Conservation (phyloP, 2,113 vertebrate genomes). For the Tetraodon nigroviridis region DNA sequence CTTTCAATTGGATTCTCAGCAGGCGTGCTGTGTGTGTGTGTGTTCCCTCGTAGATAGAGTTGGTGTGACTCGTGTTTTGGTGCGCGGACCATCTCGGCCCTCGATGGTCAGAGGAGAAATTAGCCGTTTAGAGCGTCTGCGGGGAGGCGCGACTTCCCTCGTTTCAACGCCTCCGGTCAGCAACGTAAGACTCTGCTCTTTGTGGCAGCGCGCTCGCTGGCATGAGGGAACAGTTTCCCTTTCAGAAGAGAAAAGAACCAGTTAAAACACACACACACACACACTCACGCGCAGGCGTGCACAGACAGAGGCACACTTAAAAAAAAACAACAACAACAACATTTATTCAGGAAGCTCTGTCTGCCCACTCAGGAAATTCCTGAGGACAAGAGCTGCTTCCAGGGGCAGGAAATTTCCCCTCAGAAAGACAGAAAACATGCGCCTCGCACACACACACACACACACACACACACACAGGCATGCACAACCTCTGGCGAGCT, state of each 20-base stretch:
- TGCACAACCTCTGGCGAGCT: slow-evolving; percentile 45
- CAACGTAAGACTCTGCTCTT: slow-evolving; percentile 8
- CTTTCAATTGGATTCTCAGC: too few relatives aligned
- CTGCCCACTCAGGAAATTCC: slow-evolving; percentile 99
- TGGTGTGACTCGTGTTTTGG: too few relatives aligned
- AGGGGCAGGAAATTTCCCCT: slow-evolving; percentile 99
- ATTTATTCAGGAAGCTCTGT: slow-evolving; percentile 94
- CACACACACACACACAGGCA: slow-evolving; percentile 16
- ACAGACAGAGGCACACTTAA: slow-evolving; percentile 27
- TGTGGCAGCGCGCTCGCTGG: slow-evolving; percentile 51
- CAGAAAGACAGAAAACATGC: slow-evolving; percentile 66
- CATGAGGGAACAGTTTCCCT: slow-evolving; percentile 86
- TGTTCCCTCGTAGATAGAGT: too few relatives aligned
- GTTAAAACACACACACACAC: slow-evolving; percentile 38
- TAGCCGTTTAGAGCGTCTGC: neutral
- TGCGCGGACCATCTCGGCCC: too few relatives aligned
- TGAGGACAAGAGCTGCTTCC: slow-evolving; percentile 93
- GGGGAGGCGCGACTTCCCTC: slow-evolving; percentile 2
- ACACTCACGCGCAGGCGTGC: slow-evolving; percentile 15
- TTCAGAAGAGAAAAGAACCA: slow-evolving; percentile 71
- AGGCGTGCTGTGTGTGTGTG: too few relatives aligned
- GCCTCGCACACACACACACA: slow-evolving; percentile 27
- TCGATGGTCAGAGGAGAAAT: neutral
- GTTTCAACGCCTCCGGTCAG: neutral
- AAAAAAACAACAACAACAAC: slow-evolving; percentile 68